Percentiles rank a stretch among this genome's conserved stretches.
Conservation (phyloP, 2,888 invertebrate genomes). For the Acronicta psi region DNA sequence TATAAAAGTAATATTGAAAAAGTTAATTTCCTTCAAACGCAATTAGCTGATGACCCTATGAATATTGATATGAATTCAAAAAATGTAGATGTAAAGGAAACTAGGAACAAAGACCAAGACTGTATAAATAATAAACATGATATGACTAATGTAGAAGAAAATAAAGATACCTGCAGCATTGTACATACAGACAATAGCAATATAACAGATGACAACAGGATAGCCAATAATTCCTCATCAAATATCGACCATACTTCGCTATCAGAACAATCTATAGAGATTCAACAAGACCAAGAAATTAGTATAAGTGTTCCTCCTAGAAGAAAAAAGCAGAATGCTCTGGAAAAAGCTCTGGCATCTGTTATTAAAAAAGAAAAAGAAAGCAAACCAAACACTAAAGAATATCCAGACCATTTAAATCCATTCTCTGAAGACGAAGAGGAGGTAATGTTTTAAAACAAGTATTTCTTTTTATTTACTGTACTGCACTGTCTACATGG, state of each 20-base stretch:
- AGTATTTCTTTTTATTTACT: not conserved
- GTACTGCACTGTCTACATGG: not conserved
- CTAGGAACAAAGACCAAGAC: slow-evolving; percentile 65
- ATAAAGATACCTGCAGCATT: slow-evolving; percentile 45
- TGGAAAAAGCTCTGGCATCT: slow-evolving; percentile 61
- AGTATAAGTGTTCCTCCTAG: slow-evolving; percentile 83
- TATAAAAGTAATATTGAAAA: slow-evolving; percentile 82
- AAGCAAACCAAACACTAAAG: slow-evolving; percentile 53
- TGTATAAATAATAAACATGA: slow-evolving; percentile 50
- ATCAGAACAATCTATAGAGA: slow-evolving; percentile 51
- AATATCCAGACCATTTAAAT: slow-evolving; percentile 94
- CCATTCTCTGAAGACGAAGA: slow-evolving; percentile 93
- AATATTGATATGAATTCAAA: slow-evolving; percentile 61
- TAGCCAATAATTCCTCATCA: slow-evolving; percentile 66
- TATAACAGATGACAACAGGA: slow-evolving; percentile 80
- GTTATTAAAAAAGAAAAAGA: slow-evolving; percentile 52
- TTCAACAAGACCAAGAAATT: slow-evolving; percentile 66
- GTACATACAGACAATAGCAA: slow-evolving; percentile 69
- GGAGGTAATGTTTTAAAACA: slow-evolving; percentile 60
- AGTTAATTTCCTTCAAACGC: slow-evolving; percentile 83
- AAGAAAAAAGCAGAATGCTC: slow-evolving; percentile 74
- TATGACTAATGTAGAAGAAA: slow-evolving; percentile 44
- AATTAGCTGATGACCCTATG: slow-evolving; percentile 68
- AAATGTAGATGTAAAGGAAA: slow-evolving; percentile 56
- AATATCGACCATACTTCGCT: slow-evolving; percentile 48